Evolutionary conservation across 2,888 invertebrate genomes (phyloP).

Genomic region (Diarsia dahlii): DNA sequence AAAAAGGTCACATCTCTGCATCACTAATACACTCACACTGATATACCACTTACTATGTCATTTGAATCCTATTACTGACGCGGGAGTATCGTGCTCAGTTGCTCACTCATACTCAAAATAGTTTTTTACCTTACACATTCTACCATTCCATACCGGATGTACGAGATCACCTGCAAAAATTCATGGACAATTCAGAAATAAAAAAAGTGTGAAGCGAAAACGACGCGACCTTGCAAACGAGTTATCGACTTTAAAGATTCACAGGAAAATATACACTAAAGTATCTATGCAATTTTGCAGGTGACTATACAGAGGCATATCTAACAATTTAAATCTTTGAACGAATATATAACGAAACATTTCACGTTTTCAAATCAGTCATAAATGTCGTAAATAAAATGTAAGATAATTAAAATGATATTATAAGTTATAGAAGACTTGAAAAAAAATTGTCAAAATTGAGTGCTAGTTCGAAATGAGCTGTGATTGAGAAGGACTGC

Average conservation of each 20-base stretch:
- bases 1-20: neutral
- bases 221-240: too few relatives aligned
- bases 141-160: neutral
- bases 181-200: too few relatives aligned
- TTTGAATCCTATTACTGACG: neutral
- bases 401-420: constrained; percentile 18
- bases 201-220: too few relatives aligned
- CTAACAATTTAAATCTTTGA: neutral
- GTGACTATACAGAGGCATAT: too few relatives aligned
- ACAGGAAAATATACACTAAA: too few relatives aligned
- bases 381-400: constrained; percentile 7
- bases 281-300: too few relatives aligned
- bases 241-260: too few relatives aligned
- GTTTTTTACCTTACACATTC: too few relatives aligned
- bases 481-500: constrained; percentile 56
- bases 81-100: neutral
- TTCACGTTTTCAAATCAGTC: neutral
- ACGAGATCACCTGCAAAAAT: too few relatives aligned
- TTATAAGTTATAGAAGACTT: constrained; percentile 41
- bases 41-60: neutral
- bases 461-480: constrained; percentile 42
- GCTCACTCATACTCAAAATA: neutral
- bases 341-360: neutral
- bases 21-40: neutral
- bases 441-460: constrained; percentile 28